Evolutionary conservation across 2,797 vertebrate genomes (phyloP), one percentile per base, ranked within the genome.

Genomic region (Cetoscarus ocellatus): DNA sequence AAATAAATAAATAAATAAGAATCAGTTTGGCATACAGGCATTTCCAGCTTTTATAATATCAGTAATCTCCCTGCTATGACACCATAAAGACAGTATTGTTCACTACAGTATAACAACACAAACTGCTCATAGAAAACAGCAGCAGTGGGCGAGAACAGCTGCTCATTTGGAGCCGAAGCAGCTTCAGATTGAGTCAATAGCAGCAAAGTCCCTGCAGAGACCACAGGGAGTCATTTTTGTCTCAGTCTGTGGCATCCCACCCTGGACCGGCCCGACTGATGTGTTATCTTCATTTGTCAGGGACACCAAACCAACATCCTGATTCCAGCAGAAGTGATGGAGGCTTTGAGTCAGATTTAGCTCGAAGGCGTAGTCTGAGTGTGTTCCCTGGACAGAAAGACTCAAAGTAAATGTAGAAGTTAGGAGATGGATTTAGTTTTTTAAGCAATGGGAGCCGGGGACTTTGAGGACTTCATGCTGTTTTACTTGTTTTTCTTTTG

Each of bases 161-260:
- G 54, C 70, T 73, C 70, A 51, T 77, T 71, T 80, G 60, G 43
- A 52, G 69, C 43, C 48, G 43, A 64, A 75, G 34, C 60, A 8
- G 56, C 69, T 51, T 51, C 57, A 17, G 68, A 67, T 73, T 42
- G 45, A 48, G 51, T 70, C 72, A 17, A 79, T 70, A 67, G 6
- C 61, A 38, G 58, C 44, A 74, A 68, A 54, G 56, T 44, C 55
- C 51, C 67, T 72, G 64, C 79, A 60, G 35, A 66, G 19, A 27
- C 76, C 65, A 17, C 65, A 38, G 81, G 67, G 73, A 74, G 61
- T 56, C 12, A 10, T 82, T 52, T 58, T 48, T 8, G 19, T 13
- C 51, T 35, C 27, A 7, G 42, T 42, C 67, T 19, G 36, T 18
- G 19, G 47, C 58, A 10, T n/a, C 60, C 34, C 13, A 5, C 40